These are phyloP conservation scores for Umimayanthus chanpuru DNA, from an alignment of 92 coral and sea anemone species.

Conservation along the genomic window DNA sequence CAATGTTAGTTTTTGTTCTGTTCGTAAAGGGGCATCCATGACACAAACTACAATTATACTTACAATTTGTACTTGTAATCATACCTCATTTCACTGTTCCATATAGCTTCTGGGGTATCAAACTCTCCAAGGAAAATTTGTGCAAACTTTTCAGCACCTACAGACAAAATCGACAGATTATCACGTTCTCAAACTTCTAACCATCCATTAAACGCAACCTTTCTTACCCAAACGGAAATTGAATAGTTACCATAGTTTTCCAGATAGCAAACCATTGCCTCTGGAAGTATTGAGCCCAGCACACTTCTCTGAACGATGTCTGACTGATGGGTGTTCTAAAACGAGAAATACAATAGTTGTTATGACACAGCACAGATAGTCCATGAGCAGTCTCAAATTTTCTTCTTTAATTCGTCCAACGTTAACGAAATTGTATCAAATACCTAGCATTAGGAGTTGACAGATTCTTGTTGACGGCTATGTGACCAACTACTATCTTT, in stretches of 20 bases:
- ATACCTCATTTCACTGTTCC: constrained; percentile 99
- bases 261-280: constrained; percentile 98
- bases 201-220: not conserved
- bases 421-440: too few species aligned
- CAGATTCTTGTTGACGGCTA: too few species aligned
- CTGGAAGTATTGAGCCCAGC: constrained; percentile 88
- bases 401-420: too few species aligned
- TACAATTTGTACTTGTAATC: too few species aligned
- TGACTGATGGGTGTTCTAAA: constrained; percentile 64
- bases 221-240: not conserved
- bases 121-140: constrained; percentile 95
- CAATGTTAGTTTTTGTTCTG: not conserved
- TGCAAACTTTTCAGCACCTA: constrained; percentile 94
- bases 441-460: too few species aligned
- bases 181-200: not conserved
- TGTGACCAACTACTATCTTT: too few species aligned
- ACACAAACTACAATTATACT: too few species aligned
- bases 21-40: not conserved
- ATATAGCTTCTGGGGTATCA: constrained; percentile 99
- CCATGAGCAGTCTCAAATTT: too few species aligned
- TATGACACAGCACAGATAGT: not conserved
- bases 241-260: constrained; percentile 89
- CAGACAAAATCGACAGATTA: not conserved
- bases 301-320: constrained; percentile 93
- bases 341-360: not conserved